Conservation (phyloP, 2,113 vertebrate species). For the Perognathus longimembris region DNA sequence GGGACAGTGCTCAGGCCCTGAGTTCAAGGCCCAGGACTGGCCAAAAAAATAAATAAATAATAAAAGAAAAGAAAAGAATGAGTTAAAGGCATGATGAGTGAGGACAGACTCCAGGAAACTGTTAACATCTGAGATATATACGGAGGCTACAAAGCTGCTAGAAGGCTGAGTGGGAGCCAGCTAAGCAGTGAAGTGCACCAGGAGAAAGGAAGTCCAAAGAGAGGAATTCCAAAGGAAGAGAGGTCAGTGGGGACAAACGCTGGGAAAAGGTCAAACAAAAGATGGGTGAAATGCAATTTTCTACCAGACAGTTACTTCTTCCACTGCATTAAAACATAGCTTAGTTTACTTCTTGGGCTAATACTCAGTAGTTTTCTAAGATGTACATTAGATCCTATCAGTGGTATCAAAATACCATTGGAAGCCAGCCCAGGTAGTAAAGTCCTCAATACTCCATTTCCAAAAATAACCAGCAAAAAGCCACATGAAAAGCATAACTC, state of each 20-base stretch:
- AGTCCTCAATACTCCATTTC: too few species aligned
- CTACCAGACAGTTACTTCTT: constrained; percentile 20
- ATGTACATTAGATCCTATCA: constrained; percentile 12
- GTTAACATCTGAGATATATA: not conserved
- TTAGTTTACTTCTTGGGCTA: constrained; percentile 31
- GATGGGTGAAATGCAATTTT: not conserved
- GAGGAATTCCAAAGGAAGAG: not conserved
- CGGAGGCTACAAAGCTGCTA: not conserved
- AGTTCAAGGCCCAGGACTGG: too few species aligned
- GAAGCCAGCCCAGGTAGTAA: too few species aligned
- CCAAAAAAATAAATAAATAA: too few species aligned
- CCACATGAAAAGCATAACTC: too few species aligned
- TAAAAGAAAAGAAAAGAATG: not conserved
- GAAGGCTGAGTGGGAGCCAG: not conserved
- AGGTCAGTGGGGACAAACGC: not conserved
- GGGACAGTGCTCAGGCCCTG: too few species aligned
- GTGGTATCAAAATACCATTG: constrained; percentile 49
- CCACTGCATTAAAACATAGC: not conserved
- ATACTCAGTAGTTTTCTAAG: constrained; percentile 48
- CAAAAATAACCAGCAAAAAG: too few species aligned
- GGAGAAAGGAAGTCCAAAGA: not conserved
- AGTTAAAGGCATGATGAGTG: not conserved
- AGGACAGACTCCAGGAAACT: not conserved
- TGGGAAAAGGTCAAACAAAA: not conserved
- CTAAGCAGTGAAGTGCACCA: not conserved